A percentile compares a stretch with the other conserved stretches of the same genome.
These are phyloP conservation scores for Microctonus hyperodae DNA, from an alignment of 2,888 invertebrate species.

Conservation along the genomic window DNA sequence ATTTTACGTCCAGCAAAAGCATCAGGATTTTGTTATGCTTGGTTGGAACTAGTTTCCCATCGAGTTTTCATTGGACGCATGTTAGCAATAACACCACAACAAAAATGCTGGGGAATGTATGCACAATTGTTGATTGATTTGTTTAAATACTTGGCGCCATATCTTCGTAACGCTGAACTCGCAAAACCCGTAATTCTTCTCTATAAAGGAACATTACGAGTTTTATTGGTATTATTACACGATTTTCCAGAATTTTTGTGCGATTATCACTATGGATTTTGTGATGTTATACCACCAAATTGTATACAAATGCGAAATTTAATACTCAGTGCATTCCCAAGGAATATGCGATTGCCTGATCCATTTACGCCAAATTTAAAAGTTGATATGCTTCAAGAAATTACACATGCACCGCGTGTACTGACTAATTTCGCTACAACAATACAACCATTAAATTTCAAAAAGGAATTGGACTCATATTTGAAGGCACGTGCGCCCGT, in stretches of 20 bases:
- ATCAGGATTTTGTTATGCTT: conserved; percentile 97
- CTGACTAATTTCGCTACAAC: conserved; percentile 86
- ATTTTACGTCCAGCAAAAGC: conserved; percentile 91
- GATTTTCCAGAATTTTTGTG: conserved; percentile 99
- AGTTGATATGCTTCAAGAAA: conserved; percentile 89
- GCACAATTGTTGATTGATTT: conserved; percentile 94
- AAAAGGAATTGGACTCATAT: conserved; percentile 96
- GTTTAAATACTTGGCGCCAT: conserved; percentile 96
- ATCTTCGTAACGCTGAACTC: conserved; percentile 95
- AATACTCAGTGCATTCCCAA: conserved; percentile 96
- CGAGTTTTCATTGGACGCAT: conserved; percentile 94
- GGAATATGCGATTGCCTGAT: conserved; percentile 98
- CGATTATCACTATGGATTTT: conserved; percentile 98
- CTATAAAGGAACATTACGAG: conserved; percentile 95
- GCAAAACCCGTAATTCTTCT: conserved; percentile 92
- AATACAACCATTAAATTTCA: conserved; percentile 88
- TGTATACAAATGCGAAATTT: conserved; percentile 99
- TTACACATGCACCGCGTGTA: conserved; percentile 86
- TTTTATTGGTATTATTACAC: conserved; percentile 92
- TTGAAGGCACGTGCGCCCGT: conserved; percentile 93
- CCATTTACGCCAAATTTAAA: conserved; percentile 98
- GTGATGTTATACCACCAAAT: conserved; percentile 98
- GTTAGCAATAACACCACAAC: conserved; percentile 88
- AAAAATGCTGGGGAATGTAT: conserved; percentile 98
- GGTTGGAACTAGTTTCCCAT: conserved; percentile 98